These are phyloP conservation scores for Platyscapa corneri DNA, from an alignment of 1,140 invertebrate species.

Conservation along the genomic window DNA sequence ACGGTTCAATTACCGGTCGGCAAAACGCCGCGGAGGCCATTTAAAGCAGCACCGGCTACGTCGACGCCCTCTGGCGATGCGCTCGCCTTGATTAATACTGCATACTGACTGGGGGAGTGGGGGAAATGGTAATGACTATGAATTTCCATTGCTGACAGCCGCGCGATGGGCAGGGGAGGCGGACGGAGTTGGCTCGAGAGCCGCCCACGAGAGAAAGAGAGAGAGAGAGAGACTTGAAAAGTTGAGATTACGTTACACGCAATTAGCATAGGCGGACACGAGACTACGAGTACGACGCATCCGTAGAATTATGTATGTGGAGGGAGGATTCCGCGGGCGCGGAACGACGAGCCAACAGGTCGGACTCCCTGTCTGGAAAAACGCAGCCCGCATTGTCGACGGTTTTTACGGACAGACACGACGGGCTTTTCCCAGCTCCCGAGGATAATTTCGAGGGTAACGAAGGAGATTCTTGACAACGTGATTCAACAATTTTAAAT, in stretches of 20 bases:
- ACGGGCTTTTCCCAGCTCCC: background rate
- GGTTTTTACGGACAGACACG: background rate
- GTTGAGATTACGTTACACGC: constrained; percentile 41
- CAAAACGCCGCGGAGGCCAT: background rate
- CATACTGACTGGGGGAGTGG: background rate
- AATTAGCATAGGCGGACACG: constrained; percentile 42
- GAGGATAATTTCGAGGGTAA: background rate
- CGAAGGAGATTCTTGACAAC: background rate
- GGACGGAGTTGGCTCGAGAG: background rate
- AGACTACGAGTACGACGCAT: background rate
- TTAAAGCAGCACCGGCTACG: background rate
- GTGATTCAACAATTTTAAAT: background rate
- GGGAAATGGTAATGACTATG: constrained; percentile 40
- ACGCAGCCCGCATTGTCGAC: background rate
- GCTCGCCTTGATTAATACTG: constrained; percentile 18
- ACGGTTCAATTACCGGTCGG: background rate
- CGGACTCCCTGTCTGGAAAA: background rate
- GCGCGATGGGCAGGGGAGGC: no score
- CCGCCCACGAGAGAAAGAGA: background rate
- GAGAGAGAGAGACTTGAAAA: constrained; percentile 26
- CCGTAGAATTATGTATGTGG: background rate
- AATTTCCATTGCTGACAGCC: constrained; percentile 31
- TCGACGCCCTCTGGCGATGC: background rate
- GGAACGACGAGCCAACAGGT: background rate
- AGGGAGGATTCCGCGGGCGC: background rate